Percentiles rank a stretch among this genome's conserved stretches.
These are phyloP conservation scores for Merodon equestris DNA, from an alignment of 2,888 invertebrate species.

Conservation along the genomic window DNA sequence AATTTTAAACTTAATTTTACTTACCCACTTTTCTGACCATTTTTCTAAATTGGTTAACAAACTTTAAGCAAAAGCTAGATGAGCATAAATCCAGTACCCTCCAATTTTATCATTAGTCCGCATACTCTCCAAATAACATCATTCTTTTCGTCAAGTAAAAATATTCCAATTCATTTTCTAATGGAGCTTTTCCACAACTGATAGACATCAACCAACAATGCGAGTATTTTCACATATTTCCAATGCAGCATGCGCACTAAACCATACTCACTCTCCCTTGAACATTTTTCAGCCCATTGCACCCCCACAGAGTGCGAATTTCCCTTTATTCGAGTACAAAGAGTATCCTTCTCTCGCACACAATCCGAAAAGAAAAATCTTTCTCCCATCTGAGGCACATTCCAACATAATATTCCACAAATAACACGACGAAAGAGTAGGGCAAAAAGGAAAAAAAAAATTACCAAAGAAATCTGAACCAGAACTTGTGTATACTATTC, in stretches of 20 bases:
- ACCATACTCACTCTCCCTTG: background rate
- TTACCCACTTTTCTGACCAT: too few species aligned
- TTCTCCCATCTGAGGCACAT: conserved; percentile 43
- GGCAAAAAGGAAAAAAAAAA: too few species aligned
- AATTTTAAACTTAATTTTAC: too few species aligned
- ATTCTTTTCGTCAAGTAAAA: conserved; percentile 35
- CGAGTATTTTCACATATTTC: conserved; percentile 7
- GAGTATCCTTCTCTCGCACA: conserved; percentile 30
- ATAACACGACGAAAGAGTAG: conserved; percentile 6
- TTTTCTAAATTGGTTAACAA: too few species aligned
- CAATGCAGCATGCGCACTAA: conserved; percentile 24
- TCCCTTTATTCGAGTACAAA: conserved; percentile 32
- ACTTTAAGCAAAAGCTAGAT: too few species aligned
- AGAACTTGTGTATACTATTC: conserved; percentile 29
- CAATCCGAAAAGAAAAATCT: conserved; percentile 17
- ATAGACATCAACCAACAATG: conserved; percentile 20
- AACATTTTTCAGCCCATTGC: too few species aligned
- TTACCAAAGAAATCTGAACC: too few species aligned
- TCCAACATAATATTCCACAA: conserved; percentile 34
- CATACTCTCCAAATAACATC: conserved; percentile 30
- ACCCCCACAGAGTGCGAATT: conserved; percentile 14
- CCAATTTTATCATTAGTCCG: too few species aligned
- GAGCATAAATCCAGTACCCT: too few species aligned
- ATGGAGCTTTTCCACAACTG: too few species aligned
- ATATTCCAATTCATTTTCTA: conserved; percentile 25